Conservation (phyloP, 2,797 vertebrate genomes). For the Neoniphon sammara region DNA sequence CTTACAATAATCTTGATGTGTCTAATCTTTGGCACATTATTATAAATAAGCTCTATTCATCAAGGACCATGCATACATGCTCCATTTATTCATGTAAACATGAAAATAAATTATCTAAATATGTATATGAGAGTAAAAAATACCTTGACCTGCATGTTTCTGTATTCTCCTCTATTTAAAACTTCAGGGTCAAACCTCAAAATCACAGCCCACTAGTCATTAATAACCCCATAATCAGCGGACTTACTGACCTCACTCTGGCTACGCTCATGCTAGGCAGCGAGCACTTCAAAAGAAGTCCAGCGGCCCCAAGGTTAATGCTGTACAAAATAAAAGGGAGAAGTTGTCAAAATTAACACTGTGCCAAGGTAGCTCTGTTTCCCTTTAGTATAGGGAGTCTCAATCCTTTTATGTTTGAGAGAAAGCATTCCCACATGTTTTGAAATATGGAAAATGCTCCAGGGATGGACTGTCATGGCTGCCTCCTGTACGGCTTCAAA, state of each 20-base stretch:
- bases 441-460: constrained; percentile 87
- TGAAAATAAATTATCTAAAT: constrained; percentile 28
- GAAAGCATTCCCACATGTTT: constrained; percentile 93
- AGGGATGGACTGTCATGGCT: constrained; percentile 82
- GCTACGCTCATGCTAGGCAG: constrained; percentile 64
- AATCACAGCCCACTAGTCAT: constrained; percentile 67
- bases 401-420: constrained; percentile 85
- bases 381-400: constrained; percentile 79
- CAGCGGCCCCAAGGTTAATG: constrained; percentile 79
- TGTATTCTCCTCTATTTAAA: not conserved
- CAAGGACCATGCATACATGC: constrained; percentile 19
- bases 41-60: constrained; percentile 17
- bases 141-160: too few species aligned
- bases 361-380: constrained; percentile 81
- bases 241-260: constrained; percentile 72
- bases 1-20: not conserved
- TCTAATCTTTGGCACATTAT: not conserved
- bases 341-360: constrained; percentile 86
- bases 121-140: constrained; percentile 21
- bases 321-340: constrained; percentile 78
- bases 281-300: constrained; percentile 76
- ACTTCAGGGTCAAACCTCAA: constrained; percentile 58
- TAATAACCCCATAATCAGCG: constrained; percentile 74
- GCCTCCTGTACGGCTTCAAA: constrained; percentile 85
- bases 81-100: constrained; percentile 38